Evolutionary conservation across 2,888 invertebrate species (phyloP).

Genomic region (Latrodectus hesperus): DNA sequence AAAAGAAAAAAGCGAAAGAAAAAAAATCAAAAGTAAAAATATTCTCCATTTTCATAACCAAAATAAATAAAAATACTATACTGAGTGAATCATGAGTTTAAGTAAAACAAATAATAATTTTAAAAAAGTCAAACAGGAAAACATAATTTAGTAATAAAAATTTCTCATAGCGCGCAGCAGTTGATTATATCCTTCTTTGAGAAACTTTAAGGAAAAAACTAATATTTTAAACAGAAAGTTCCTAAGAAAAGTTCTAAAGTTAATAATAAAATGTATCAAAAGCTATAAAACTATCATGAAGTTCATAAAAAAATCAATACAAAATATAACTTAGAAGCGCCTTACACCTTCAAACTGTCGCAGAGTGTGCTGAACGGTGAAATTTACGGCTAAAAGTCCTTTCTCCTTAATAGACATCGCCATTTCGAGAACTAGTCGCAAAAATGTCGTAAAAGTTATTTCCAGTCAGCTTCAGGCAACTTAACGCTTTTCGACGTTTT

Average conservation of each 20-base stretch:
- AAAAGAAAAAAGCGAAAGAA: no score
- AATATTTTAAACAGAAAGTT: neutral
- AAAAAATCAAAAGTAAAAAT: no score
- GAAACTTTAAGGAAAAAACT: neutral
- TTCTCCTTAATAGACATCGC: neutral
- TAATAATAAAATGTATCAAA: neutral
- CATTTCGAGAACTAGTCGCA: neutral
- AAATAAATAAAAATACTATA: no score
- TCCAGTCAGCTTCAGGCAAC: neutral
- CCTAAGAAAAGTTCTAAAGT: no score
- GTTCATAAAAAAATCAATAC: neutral
- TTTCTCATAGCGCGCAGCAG: no score
- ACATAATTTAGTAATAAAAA: no score
- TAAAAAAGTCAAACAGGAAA: no score
- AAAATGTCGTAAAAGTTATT: neutral
- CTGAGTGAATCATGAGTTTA: no score
- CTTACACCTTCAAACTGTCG: slow-evolving; percentile 51
- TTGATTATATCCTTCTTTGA: no score
- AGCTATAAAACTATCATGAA: neutral
- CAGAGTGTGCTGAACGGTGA: slow-evolving; percentile 33
- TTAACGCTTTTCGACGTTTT: neutral
- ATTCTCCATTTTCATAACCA: no score
- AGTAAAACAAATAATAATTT: no score
- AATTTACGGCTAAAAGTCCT: slow-evolving; percentile 34
- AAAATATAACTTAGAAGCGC: neutral